phyloP scores from a whole-genome alignment of 2,797 vertebrate genomes.

The Fistularia commersonii region DNA sequence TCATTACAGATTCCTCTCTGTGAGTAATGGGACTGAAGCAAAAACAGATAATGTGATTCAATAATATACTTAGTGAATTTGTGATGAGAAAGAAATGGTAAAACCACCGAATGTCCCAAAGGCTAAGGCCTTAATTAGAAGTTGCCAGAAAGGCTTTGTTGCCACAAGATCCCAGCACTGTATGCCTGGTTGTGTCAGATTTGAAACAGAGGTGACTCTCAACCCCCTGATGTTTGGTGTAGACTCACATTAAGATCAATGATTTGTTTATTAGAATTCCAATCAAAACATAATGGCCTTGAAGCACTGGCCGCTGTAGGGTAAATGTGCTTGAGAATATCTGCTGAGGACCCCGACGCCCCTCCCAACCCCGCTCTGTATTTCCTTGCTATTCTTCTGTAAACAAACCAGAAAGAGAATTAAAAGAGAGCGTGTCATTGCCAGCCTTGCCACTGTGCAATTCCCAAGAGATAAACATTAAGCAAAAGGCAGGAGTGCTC shows the following conservation, averaged over 20 bases:
- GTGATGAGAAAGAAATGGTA: constrained; percentile 42
- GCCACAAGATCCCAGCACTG: constrained; percentile 18
- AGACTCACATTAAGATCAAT: constrained; percentile 55
- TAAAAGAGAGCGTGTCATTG: constrained; percentile 61
- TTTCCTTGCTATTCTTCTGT: constrained; percentile 55
- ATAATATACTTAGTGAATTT: constrained; percentile 72
- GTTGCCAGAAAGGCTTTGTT: constrained; percentile 11
- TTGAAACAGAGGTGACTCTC: constrained; percentile 23
- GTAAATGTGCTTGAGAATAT: constrained; percentile 14
- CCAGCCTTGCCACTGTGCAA: constrained; percentile 66
- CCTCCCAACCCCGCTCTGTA: constrained; percentile 15
- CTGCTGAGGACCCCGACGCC: constrained; percentile 19
- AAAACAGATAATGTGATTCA: constrained; percentile 76
- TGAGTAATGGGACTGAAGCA: constrained; percentile 72
- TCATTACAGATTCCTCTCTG: constrained; percentile 74
- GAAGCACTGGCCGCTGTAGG: constrained; percentile 48
- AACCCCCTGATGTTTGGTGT: constrained; percentile 31
- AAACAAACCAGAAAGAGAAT: constrained; percentile 75
- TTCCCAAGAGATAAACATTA: constrained; percentile 82
- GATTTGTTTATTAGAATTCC: constrained; percentile 67
- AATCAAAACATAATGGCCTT: constrained; percentile 58
- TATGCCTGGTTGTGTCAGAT: constrained; percentile 17
- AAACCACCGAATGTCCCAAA: constrained; percentile 45
- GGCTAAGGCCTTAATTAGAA: constrained; percentile 64
- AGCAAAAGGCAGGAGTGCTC: constrained; percentile 74